Percentiles rank a stretch among this genome's conserved stretches.
Evolutionary conservation across 2,888 invertebrate genomes (phyloP).

Genomic region (Hemicrepidius hirtus): DNA sequence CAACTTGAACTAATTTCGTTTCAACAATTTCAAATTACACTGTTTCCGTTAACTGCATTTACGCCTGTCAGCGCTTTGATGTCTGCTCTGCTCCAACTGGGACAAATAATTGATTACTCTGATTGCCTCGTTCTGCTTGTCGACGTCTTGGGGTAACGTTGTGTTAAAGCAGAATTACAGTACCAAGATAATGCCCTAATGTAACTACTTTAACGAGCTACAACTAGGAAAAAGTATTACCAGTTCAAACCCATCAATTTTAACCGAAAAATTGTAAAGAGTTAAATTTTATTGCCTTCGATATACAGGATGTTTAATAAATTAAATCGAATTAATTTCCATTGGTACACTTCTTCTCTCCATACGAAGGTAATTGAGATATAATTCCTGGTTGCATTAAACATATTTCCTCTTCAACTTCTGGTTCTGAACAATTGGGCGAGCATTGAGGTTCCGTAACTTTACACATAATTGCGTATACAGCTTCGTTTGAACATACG

Average conservation of each 20-base stretch:
- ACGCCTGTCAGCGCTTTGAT: conserved; percentile 47
- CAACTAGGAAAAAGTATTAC: neutral
- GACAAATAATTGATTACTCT: conserved; percentile 47
- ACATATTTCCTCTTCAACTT: neutral
- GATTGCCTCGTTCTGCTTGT: conserved; percentile 41
- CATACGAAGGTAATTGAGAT: neutral
- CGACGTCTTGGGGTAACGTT: conserved; percentile 40
- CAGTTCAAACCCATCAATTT: neutral
- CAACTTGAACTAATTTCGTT: conserved; percentile 36
- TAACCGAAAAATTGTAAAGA: no score
- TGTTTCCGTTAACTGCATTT: conserved; percentile 45
- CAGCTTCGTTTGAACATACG: neutral
- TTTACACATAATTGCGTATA: neutral
- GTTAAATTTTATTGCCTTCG: no score
- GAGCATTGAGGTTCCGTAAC: neutral
- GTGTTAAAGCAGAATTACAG: conserved; percentile 35
- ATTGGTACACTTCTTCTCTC: neutral
- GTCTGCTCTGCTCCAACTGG: conserved; percentile 41
- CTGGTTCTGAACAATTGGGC: neutral
- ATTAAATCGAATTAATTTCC: no score
- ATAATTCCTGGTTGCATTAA: neutral
- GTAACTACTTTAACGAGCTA: conserved; percentile 20
- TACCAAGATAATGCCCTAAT: conserved; percentile 25
- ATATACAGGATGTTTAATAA: no score
- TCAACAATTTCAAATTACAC: conserved; percentile 44